Conservation (phyloP, 2,113 vertebrate genomes). For the Pantherophis guttatus region DNA sequence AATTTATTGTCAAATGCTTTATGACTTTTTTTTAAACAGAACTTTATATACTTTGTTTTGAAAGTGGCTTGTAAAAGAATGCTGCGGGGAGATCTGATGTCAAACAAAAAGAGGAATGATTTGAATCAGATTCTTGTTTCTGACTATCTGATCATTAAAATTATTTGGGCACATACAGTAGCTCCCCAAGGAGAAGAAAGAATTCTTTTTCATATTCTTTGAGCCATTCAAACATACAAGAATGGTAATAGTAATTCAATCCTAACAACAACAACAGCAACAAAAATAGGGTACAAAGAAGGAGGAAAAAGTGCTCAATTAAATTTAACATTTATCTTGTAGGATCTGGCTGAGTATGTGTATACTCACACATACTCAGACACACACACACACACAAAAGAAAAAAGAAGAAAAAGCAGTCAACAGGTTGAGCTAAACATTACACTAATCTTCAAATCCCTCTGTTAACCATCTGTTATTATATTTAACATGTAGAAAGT, state of each 20-base stretch:
- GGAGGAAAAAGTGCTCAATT: too few species aligned
- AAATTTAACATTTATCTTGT: too few species aligned
- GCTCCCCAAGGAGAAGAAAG: neutral
- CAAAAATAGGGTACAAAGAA: too few species aligned
- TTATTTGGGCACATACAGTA: neutral
- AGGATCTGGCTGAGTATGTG: too few species aligned
- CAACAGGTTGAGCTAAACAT: too few species aligned
- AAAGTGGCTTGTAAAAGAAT: neutral
- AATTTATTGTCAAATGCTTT: neutral
- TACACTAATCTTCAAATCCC: too few species aligned
- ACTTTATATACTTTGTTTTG: neutral
- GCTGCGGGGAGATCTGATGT: neutral
- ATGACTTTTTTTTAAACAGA: neutral
- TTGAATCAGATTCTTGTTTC: neutral
- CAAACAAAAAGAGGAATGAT: neutral
- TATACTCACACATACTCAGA: too few species aligned
- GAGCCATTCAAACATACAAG: neutral
- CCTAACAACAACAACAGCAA: too few species aligned
- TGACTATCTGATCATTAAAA: neutral
- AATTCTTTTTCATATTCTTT: neutral
- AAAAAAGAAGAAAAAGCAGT: too few species aligned
- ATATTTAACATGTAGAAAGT: too few species aligned
- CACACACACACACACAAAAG: too few species aligned
- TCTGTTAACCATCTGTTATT: too few species aligned
- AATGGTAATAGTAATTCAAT: neutral